Base-by-base conservation (phyloP, 1,140 invertebrate genomes). In the Apis dorsata region DNA sequence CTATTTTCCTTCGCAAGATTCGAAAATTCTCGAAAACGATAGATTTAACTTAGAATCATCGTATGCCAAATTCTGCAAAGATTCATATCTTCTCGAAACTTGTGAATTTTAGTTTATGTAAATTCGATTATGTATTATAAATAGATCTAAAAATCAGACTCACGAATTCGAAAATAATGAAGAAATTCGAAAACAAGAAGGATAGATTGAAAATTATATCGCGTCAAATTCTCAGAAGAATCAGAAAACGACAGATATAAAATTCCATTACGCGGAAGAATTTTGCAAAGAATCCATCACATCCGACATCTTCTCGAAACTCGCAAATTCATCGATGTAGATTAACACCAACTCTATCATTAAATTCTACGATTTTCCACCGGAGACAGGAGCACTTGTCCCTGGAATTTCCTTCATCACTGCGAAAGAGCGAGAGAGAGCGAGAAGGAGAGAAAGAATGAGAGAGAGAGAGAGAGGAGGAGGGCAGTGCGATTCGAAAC, bases 361-460 rank as follows among this genome's bases (percentile, higher is more conserved):
- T 51, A 4, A 34, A 8, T 28, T 3, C 57, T 15, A 24, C 19
- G 55, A 66, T 81, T 59, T 44, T 71, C n/a, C 44, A 17, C 28
- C 15, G 21, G 21, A 59, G 2, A 17, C 44, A 0, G 21, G 57
- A 53, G 59, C 28, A 74, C 63, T 88, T 80, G 28, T 34, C 51
- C 69, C 21, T 65, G 71, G 57, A 88, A 79, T 88, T 79, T 77
- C 72, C 79, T 73, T 17, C 21, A 79, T 79, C 63, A 34, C 69
- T 34, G 44, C 2, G 57, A 83, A 68, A 17, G 63, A 10, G 53
- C 80, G 57, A 13, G 17, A 60, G 21, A 17, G 63, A 10, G 53
- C 80, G 57, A 17, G 17, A 60, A 15, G 72, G 59, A 49, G 57
- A 75, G 65, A 55, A 19, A 19, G 28, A 34, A 76, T 59, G 51